phyloP scores from a whole-genome alignment of 2,888 invertebrate species.

The Ganaspis brasiliensis region DNA sequence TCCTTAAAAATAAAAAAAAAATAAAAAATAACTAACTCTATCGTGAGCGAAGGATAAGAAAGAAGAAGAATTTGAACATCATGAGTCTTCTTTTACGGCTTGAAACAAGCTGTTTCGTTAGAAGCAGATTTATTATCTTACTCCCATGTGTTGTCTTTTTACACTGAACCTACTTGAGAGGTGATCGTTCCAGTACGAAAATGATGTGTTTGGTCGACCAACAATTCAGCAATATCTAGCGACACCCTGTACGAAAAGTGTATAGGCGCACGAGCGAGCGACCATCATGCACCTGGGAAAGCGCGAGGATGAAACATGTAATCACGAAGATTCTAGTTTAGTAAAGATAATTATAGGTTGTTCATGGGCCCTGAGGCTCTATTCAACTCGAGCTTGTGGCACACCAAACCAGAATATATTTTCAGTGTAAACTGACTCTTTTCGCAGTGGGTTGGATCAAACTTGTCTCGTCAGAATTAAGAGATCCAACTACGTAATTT shows the following conservation, averaged over 20 bases:
- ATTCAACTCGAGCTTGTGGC: conserved; percentile 35
- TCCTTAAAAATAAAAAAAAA: no score
- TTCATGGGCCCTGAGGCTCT: conserved; percentile 58
- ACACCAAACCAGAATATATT: conserved; percentile 21
- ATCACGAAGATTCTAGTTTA: conserved; percentile 79
- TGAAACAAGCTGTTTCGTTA: no score
- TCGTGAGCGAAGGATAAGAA: no score
- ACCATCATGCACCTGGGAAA: conserved; percentile 69
- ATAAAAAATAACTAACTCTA: no score
- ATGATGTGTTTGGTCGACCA: not conserved
- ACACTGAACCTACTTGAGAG: no score
- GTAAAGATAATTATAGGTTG: conserved; percentile 78
- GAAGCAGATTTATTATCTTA: no score
- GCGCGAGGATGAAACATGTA: conserved; percentile 69
- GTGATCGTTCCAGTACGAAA: not conserved
- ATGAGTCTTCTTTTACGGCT: no score
- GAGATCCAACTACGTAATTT: conserved; percentile 77
- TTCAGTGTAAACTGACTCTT: conserved; percentile 30
- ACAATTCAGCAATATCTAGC: conserved; percentile 23
- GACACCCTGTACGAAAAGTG: conserved; percentile 36
- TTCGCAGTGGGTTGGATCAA: conserved; percentile 61
- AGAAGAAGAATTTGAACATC: no score
- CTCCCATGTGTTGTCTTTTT: no score
- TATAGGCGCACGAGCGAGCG: conserved; percentile 44
- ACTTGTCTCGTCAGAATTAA: conserved; percentile 77